phyloP scores from a whole-genome alignment of 2,888 invertebrate species.

The Chelonus formosanus region DNA sequence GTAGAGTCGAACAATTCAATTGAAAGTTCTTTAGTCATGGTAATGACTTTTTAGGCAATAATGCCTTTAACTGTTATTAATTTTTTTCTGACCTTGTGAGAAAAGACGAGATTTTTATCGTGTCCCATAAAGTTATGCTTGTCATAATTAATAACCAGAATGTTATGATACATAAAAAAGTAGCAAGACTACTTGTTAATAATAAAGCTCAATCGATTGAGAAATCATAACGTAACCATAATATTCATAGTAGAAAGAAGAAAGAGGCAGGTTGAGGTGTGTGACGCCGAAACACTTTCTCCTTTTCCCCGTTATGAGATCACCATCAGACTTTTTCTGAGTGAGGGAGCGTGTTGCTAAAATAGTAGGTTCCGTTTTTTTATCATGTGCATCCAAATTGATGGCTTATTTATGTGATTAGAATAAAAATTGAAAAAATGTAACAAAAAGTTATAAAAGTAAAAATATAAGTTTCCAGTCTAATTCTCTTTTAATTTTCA shows the following conservation, averaged over 20 bases:
- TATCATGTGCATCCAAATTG: not conserved
- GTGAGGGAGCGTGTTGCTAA: slow-evolving; percentile 35
- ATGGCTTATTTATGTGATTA: no score
- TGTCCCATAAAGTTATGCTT: no score
- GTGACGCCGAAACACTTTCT: slow-evolving; percentile 57
- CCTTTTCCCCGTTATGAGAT: slow-evolving; percentile 64
- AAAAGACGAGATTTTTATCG: no score
- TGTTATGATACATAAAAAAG: slow-evolving; percentile 7
- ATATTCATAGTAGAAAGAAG: slow-evolving; percentile 46
- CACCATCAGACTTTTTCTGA: slow-evolving; percentile 48
- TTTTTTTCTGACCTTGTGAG: not conserved
- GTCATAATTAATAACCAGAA: not conserved
- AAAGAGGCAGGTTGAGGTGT: slow-evolving; percentile 25
- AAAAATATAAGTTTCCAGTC: no score
- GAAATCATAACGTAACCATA: slow-evolving; percentile 58
- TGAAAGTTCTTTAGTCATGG: slow-evolving; percentile 21
- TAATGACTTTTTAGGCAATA: not conserved
- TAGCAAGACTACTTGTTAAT: slow-evolving; percentile 36
- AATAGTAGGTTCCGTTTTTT: not conserved
- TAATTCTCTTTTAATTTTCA: slow-evolving; percentile 8
- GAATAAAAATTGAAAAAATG: no score
- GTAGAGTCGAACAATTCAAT: slow-evolving; percentile 5
- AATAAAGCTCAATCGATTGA: slow-evolving; percentile 42
- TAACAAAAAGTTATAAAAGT: not conserved
- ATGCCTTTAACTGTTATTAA: not conserved